A percentile compares a stretch with the other conserved stretches of the same genome.
phyloP scores from a whole-genome alignment of 2,888 invertebrate genomes.

The Diploptera punctata region DNA sequence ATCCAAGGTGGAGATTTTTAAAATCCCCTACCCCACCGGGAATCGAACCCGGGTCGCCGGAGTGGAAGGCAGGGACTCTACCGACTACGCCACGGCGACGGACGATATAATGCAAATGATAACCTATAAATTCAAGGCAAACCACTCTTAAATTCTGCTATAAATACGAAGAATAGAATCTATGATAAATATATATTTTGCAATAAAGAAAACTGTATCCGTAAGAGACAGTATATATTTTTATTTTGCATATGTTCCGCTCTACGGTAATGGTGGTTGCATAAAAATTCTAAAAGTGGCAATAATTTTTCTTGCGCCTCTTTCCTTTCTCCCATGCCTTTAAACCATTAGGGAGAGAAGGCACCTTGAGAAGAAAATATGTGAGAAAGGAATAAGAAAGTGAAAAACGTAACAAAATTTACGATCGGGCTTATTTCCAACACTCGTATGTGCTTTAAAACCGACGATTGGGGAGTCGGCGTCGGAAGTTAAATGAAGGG shows the following conservation, averaged over 20 bases:
- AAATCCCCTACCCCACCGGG: no score
- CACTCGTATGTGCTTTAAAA: slow-evolving; percentile 1
- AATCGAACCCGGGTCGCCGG: no score
- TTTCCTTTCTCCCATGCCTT: neutral
- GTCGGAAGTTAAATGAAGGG: slow-evolving; percentile 18
- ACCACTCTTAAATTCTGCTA: no score
- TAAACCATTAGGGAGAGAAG: neutral
- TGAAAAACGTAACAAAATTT: slow-evolving; percentile 29
- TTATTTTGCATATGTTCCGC: neutral
- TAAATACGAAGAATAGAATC: no score
- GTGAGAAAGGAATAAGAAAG: slow-evolving; percentile 24
- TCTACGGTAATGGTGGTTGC: neutral
- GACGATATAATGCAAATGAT: no score
- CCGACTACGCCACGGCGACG: no score
- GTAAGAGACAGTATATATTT: neutral
- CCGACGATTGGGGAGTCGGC: neutral
- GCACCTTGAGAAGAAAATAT: slow-evolving; percentile 14
- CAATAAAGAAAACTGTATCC: neutral
- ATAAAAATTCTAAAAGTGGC: slow-evolving; percentile 4
- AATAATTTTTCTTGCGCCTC: neutral
- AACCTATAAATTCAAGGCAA: no score
- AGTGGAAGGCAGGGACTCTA: no score
- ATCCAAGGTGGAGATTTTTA: no score
- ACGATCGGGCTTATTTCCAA: slow-evolving; percentile 31
- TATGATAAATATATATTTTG: no score